Evolutionary conservation across 2,113 vertebrate species (phyloP).

Genomic region (Nyctibius bracteatus): DNA sequence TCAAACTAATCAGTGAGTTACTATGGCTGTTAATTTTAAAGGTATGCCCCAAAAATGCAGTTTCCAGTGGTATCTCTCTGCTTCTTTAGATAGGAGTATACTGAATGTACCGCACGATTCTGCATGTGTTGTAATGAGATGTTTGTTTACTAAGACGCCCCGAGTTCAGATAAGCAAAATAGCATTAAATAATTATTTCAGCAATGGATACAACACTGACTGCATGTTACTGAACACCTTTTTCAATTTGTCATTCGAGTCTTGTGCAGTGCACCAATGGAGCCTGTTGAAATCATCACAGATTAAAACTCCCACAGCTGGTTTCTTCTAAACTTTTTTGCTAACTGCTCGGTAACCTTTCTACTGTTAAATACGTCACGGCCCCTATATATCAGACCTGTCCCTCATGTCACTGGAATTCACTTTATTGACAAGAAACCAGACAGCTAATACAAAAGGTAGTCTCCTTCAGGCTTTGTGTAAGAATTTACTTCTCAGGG

Average conservation of each 20-base stretch:
- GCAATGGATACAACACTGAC: not conserved
- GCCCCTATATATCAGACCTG: not conserved
- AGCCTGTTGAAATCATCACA: not conserved
- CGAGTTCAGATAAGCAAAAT: not conserved
- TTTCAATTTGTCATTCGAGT: not conserved
- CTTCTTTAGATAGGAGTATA: not conserved
- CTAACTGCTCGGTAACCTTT: not conserved
- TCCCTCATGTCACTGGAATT: not conserved
- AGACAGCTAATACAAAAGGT: not conserved
- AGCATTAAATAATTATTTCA: not conserved
- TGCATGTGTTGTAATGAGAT: not conserved
- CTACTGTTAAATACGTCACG: not conserved
- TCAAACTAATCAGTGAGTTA: not conserved
- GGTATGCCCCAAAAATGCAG: not conserved
- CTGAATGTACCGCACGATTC: fast-evolving
- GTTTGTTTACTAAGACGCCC: not conserved
- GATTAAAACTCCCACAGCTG: not conserved
- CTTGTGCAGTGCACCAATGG: fast-evolving
- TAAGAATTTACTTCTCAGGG: not conserved
- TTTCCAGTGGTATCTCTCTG: not conserved
- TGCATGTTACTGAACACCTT: not conserved
- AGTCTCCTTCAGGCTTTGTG: not conserved
- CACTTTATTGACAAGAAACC: not conserved
- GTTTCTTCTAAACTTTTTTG: not conserved
- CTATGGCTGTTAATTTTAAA: not conserved